A percentile compares a stretch with the other conserved stretches of the same genome.
Evolutionary conservation across 2,113 vertebrate genomes (phyloP).

Genomic region (Vanacampus margaritifer): DNA sequence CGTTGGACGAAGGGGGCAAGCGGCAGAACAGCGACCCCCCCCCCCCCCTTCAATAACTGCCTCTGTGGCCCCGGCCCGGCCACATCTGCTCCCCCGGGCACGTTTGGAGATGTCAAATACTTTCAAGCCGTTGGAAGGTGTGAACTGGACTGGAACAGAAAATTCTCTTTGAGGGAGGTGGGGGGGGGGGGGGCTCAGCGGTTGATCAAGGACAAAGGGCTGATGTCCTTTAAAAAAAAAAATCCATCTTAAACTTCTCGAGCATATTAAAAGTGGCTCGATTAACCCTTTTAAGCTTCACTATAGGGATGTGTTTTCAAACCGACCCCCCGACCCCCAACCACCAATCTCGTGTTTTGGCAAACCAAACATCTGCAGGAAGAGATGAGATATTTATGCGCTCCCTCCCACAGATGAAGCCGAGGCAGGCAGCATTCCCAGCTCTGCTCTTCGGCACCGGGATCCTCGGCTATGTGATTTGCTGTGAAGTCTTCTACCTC

Average conservation of each 20-base stretch:
- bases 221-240: too few species aligned
- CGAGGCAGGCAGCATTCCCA: conserved; percentile 45
- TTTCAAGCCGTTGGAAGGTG: conserved; percentile 69
- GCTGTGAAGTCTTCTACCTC: conserved; percentile 57
- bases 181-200: conserved; percentile 52
- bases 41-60: conserved; percentile 60
- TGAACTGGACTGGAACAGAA: conserved; percentile 73
- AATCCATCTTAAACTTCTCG: conserved; percentile 38
- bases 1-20: conserved; percentile 31
- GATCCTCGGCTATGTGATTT: conserved; percentile 61
- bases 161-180: conserved; percentile 57
- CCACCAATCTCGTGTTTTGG: conserved; percentile 3
- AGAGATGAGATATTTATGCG: conserved; percentile 52
- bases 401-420: too few species aligned
- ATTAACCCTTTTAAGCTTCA: conserved; percentile 40
- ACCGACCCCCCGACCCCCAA: too few species aligned
- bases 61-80: conserved; percentile 50
- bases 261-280: conserved; percentile 35
- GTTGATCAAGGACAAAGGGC: conserved; percentile 57
- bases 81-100: conserved; percentile 65
- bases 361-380: conserved; percentile 59
- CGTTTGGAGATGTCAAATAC: conserved; percentile 72
- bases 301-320: conserved; percentile 16
- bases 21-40: conserved; percentile 31
- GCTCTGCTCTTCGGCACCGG: conserved; percentile 63